phyloP scores from a whole-genome alignment of 2,797 vertebrate genomes.

The Mastacembelus armatus region DNA sequence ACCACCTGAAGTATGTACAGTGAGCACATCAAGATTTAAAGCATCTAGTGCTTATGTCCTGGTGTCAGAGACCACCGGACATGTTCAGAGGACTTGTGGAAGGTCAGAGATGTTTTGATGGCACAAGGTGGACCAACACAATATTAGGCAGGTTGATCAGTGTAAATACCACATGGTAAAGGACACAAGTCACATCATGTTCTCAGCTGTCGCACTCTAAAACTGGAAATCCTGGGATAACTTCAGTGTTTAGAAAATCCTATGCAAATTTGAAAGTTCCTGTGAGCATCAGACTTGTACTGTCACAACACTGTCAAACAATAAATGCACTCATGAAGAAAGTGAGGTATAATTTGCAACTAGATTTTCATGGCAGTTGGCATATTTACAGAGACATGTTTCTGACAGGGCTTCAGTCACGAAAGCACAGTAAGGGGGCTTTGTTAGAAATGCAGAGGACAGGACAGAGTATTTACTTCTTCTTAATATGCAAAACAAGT shows the following conservation, averaged over 20 bases:
- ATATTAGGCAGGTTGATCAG: no score
- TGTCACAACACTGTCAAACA: slow-evolving; percentile 24
- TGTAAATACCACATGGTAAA: background rate
- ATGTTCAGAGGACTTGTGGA: no score
- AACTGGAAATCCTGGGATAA: slow-evolving; percentile 1
- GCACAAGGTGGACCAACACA: no score
- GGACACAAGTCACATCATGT: background rate
- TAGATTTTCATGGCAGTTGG: slow-evolving; percentile 50
- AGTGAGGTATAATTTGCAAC: slow-evolving; percentile 48
- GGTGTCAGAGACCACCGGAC: no score
- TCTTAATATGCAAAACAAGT: slow-evolving; percentile 54
- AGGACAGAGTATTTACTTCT: background rate
- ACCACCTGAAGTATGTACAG: no score
- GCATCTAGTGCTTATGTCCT: no score
- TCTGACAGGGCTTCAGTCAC: slow-evolving; percentile 9
- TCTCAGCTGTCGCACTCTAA: slow-evolving; percentile 1
- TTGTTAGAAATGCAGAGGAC: slow-evolving; percentile 8
- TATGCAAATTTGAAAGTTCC: slow-evolving; percentile 32
- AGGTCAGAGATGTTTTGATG: no score
- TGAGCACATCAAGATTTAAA: no score
- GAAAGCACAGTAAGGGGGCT: slow-evolving; percentile 18
- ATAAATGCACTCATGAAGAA: slow-evolving; percentile 15
- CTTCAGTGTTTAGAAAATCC: slow-evolving; percentile 2
- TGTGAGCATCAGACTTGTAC: background rate
- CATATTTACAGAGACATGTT: slow-evolving; percentile 48